Percentiles rank a stretch among this genome's conserved stretches.
Evolutionary conservation across 2,888 invertebrate species (phyloP).

Genomic region (Blera fallax): DNA sequence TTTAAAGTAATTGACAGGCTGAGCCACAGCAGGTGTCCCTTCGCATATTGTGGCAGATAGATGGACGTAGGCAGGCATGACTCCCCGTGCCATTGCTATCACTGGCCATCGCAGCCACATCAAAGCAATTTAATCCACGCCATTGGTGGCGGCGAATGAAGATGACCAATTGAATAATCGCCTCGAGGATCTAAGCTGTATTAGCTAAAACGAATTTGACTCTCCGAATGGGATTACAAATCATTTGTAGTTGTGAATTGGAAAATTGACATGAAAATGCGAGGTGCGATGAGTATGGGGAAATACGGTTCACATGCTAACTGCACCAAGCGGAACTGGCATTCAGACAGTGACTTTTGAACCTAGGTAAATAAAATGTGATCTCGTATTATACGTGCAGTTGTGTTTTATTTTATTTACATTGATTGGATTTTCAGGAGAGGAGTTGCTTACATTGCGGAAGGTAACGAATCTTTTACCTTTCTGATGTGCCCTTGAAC

Average conservation of each 20-base stretch:
- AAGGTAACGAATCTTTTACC: too few relatives aligned
- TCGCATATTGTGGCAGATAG: slow-evolving; percentile 51
- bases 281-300: slow-evolving; percentile 13
- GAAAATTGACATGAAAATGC: slow-evolving; percentile 42
- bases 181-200: slow-evolving; percentile 65
- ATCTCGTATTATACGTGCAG: background rate
- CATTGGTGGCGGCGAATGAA: slow-evolving; percentile 77
- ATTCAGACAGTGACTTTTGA: slow-evolving; percentile 20
- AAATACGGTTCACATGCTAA: slow-evolving; percentile 43
- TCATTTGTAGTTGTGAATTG: slow-evolving; percentile 62
- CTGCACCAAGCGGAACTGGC: slow-evolving; percentile 6
- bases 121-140: slow-evolving; percentile 78
- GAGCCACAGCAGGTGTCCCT: slow-evolving; percentile 75
- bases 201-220: slow-evolving; percentile 70
- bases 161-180: slow-evolving; percentile 73
- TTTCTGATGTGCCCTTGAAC: too few relatives aligned
- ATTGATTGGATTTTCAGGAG: background rate
- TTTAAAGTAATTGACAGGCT: slow-evolving; percentile 76
- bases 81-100: background rate
- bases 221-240: slow-evolving; percentile 68
- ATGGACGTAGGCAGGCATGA: slow-evolving; percentile 55
- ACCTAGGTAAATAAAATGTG: slow-evolving; percentile 12
- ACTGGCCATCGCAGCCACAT: background rate
- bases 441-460: too few relatives aligned
- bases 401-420: background rate